Conservation (phyloP, 2,797 vertebrate species). For the Catamblyrhynchus diadema region DNA sequence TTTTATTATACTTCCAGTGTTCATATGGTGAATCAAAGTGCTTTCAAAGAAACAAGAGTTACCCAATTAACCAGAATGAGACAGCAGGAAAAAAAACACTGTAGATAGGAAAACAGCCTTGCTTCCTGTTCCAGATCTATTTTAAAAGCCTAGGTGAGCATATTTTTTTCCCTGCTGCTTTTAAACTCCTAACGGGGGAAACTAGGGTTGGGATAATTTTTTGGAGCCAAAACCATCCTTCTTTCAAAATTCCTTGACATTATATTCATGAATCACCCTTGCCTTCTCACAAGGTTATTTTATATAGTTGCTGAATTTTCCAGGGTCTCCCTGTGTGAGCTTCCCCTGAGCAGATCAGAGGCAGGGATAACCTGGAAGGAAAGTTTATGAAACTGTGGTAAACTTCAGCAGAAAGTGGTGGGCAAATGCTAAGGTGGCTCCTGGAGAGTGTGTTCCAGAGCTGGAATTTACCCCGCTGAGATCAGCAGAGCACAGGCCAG, state of each 20-base stretch:
- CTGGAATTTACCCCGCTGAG: not conserved
- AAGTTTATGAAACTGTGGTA: not conserved
- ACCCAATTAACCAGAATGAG: constrained; percentile 46
- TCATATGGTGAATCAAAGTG: constrained; percentile 41
- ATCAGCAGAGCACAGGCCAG: not conserved
- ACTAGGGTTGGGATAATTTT: not conserved
- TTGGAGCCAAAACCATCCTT: not conserved
- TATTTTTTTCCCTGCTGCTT: not conserved
- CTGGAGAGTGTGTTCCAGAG: not conserved
- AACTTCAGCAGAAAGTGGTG: not conserved
- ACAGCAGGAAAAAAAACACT: not conserved
- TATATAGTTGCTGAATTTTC: not conserved
- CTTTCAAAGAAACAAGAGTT: constrained; percentile 44
- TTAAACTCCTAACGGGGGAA: not conserved
- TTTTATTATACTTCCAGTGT: constrained; percentile 53
- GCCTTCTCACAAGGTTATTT: fast-evolving
- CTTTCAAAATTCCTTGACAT: not conserved
- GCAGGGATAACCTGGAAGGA: not conserved
- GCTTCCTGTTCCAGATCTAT: not conserved
- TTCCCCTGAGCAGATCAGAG: not conserved
- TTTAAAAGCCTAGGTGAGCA: not conserved
- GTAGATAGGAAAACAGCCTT: constrained; percentile 1
- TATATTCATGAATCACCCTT: not conserved
- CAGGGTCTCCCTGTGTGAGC: not conserved
- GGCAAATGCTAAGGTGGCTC: not conserved